Conservation (phyloP, 2,888 invertebrate genomes). For the Dasypolia templi region DNA sequence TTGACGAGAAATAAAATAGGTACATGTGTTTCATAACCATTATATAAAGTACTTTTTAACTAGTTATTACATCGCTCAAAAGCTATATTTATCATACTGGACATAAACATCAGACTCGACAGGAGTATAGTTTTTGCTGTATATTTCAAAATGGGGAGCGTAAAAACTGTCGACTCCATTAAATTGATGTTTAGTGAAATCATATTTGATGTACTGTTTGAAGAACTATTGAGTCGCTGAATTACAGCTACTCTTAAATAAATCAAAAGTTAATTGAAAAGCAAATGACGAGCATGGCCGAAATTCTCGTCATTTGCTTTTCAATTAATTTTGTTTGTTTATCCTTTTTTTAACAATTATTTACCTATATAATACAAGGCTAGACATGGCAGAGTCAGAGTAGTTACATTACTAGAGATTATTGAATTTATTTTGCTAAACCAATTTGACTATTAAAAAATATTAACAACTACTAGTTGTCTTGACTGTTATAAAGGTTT, state of each 20-base stretch:
- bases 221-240: not conserved
- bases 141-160: not conserved
- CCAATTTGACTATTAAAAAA: no score
- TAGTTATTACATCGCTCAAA: not conserved
- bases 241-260: not conserved
- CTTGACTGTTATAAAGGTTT: no score
- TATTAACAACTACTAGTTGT: no score
- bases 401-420: no score
- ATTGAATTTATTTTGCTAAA: no score
- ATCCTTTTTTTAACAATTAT: no score
- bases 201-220: not conserved
- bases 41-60: not conserved
- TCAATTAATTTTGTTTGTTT: no score
- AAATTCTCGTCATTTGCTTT: no score
- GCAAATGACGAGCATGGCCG: no score
- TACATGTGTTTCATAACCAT: constrained; percentile 9
- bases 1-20: constrained; percentile 15
- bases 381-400: no score
- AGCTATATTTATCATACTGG: constrained; percentile 5
- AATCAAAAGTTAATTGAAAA: no score
- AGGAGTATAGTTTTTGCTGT: not conserved
- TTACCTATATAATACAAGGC: no score
- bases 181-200: not conserved
- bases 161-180: not conserved
- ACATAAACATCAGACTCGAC: not conserved